Evolutionary conservation across 2,113 vertebrate genomes (phyloP), one percentile per base, ranked within the genome.

Genomic region (Salvelinus sp.): DNA sequence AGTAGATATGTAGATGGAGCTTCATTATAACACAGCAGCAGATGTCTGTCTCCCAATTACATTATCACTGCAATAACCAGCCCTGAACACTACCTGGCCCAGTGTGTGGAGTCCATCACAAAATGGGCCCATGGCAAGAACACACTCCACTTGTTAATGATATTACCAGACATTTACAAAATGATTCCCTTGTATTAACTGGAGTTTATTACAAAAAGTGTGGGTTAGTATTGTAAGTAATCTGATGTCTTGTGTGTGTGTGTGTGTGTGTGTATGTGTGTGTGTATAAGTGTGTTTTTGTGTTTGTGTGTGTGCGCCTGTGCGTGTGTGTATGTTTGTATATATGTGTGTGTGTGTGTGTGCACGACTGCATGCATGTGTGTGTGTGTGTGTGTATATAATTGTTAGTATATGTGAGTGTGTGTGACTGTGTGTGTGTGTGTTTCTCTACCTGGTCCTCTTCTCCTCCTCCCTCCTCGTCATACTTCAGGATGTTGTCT

Each of bases 381-480:
- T 14, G 3, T 28, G 25, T 20, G 27, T 14, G 3, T 28, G 64
- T 67, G 25, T 67, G 65, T 20, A 22, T 28, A 25, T 65, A 14
- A 25, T 25, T 12, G 23, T 30, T 9, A 14, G 76, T 79, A 76
- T 73, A 73, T 63, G 10, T 48, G n/a, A 50, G 47, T 75, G 48
- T 81, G 73, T 58, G 44, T 25, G 65, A 23, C 50, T 79, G 68
- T 57, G 44, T 47, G 30, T 73, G 75, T 75, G 74, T 69, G 75
- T 48, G 44, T 54, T 4, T 18, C 77, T 82, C 75, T 86, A 98
- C 97, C 96, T 98, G 97, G 91, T 99, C 97, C 92, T 99, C 97
- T 89, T 99, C 97, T 88, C 97, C 97, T 72, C 97, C 97, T 30
- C 97, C 97, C 92, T 99, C 97, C 88, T 99, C 97, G 22, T 99